A percentile compares a stretch with the other conserved stretches of the same genome.
These are phyloP conservation scores for Eucidaris tribuloides DNA, from an alignment of 35 echinoderm and acorn worm species.

Conservation along the genomic window DNA sequence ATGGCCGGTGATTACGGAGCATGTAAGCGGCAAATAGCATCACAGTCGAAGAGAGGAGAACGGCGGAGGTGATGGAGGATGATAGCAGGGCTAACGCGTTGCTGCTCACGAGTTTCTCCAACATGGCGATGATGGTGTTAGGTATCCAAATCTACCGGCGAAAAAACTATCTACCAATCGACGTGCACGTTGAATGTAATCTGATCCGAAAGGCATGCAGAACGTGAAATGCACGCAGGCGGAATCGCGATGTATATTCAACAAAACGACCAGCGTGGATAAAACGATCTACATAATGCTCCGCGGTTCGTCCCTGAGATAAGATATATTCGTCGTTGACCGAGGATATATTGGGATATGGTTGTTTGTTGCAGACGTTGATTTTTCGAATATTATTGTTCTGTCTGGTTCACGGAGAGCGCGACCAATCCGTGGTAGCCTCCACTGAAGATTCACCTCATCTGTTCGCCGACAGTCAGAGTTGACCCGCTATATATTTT, in stretches of 20 bases:
- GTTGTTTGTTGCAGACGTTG: neutral
- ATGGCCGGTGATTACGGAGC: neutral
- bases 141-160: neutral
- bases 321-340: neutral
- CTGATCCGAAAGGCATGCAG: neutral
- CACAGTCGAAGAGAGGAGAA: slow-evolving; percentile 21
- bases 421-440: neutral
- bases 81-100: slow-evolving; percentile 9
- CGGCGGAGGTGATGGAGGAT: neutral
- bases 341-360: neutral
- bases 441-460: neutral
- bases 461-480: neutral
- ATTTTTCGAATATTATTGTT: neutral
- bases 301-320: neutral
- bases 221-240: neutral
- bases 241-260: neutral
- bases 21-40: slow-evolving; percentile 11
- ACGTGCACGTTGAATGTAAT: neutral
- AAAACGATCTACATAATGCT: neutral
- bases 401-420: neutral
- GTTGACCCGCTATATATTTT: neutral
- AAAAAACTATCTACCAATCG: slow-evolving; percentile 28
- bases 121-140: neutral
- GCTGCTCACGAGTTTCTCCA: slow-evolving; percentile 19
- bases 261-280: neutral